Percentiles rank a stretch among this genome's conserved stretches.
phyloP scores from a whole-genome alignment of 2,113 vertebrate genomes.

The Campylomormyrus numenius region DNA sequence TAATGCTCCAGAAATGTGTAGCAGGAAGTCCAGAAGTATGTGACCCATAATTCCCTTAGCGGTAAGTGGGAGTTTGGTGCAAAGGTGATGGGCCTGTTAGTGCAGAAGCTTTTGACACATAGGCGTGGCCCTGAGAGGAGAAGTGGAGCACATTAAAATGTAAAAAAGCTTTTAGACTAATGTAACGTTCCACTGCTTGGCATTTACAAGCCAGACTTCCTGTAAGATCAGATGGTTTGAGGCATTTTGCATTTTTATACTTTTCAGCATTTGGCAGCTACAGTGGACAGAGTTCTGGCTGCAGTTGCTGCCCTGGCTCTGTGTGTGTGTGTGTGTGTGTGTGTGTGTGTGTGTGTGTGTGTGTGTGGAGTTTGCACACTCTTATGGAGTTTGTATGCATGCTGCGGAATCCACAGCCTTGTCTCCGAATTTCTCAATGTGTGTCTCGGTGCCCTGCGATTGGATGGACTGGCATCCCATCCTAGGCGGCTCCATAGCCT shows the following conservation, averaged over 20 bases:
- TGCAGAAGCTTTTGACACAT: conserved; percentile 43
- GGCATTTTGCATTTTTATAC: conserved; percentile 37
- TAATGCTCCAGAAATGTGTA: conserved; percentile 38
- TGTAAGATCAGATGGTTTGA: conserved; percentile 56
- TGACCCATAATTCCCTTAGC: conserved; percentile 32
- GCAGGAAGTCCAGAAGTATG: conserved; percentile 29
- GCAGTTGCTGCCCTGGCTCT: background rate
- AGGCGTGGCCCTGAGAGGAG: conserved; percentile 50
- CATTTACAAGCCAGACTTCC: conserved; percentile 48
- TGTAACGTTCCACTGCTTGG: conserved; percentile 43
- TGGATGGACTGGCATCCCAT: background rate
- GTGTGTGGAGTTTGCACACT: background rate
- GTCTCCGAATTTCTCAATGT: background rate
- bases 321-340: background rate
- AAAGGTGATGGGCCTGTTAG: conserved; percentile 24
- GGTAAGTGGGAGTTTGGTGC: conserved; percentile 36
- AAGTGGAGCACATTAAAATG: conserved; percentile 40
- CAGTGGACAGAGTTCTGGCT: conserved; percentile 1
- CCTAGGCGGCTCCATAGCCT: background rate
- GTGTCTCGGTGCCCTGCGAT: background rate
- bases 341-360: background rate
- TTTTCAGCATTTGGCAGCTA: conserved; percentile 33
- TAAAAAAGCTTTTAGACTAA: conserved; percentile 56
- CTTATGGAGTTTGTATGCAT: background rate
- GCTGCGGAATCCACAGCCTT: background rate